phyloP scores from a whole-genome alignment of 2,888 invertebrate genomes.

The Mayetiola destructor region DNA sequence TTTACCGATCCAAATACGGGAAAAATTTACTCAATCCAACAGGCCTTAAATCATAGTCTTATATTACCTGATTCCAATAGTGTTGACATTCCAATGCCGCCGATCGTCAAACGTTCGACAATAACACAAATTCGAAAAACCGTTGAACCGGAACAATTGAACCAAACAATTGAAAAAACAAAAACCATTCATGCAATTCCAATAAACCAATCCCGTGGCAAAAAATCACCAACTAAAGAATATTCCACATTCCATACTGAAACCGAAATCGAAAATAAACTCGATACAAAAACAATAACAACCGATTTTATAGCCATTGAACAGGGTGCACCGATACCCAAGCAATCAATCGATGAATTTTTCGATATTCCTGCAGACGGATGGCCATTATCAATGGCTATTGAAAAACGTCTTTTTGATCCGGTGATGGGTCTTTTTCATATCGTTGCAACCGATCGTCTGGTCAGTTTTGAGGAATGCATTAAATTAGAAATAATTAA shows the following conservation, averaged over 20 bases:
- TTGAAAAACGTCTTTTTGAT: constrained; percentile 67
- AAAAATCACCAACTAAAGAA: constrained; percentile 2
- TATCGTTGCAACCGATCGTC: constrained; percentile 72
- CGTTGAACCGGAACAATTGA: constrained; percentile 29
- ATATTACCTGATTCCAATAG: constrained; percentile 44
- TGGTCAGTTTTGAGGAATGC: constrained; percentile 76
- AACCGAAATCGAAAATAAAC: constrained; percentile 19
- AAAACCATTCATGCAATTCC: constrained; percentile 25
- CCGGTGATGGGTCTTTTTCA: constrained; percentile 69
- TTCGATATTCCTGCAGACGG: constrained; percentile 72
- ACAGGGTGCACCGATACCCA: constrained; percentile 28
- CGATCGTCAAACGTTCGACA: constrained; percentile 41
- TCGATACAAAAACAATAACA: constrained; percentile 35
- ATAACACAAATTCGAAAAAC: constrained; percentile 44
- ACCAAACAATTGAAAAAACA: constrained; percentile 27
- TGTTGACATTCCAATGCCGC: constrained; percentile 21
- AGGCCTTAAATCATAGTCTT: constrained; percentile 61
- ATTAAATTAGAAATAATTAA: constrained; percentile 74
- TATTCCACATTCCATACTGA: constrained; percentile 13
- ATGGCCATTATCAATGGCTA: constrained; percentile 70
- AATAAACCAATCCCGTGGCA: constrained; percentile 14
- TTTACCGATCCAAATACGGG: constrained; percentile 64
- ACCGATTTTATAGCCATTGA: constrained; percentile 35
- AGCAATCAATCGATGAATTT: constrained; percentile 41
- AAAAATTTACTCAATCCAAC: constrained; percentile 55